phyloP scores from a whole-genome alignment of 2,888 invertebrate species.

The Orthosia gracilis region DNA sequence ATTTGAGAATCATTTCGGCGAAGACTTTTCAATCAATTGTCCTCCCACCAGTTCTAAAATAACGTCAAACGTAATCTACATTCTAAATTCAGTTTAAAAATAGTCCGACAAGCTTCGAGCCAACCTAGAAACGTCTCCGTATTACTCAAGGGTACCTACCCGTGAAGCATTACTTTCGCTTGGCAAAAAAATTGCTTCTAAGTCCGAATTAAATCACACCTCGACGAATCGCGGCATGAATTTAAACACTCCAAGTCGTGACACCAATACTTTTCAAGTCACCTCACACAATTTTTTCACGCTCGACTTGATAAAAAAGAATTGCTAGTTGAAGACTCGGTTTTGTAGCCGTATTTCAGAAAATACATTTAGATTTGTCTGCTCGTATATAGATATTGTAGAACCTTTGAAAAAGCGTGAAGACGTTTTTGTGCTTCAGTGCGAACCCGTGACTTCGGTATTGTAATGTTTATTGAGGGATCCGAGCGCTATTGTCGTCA shows the following conservation, averaged over 20 bases:
- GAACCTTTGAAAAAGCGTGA: conserved; percentile 29
- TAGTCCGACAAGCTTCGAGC: conserved; percentile 24
- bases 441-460: conserved; percentile 16
- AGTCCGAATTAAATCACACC: conserved; percentile 69
- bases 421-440: conserved; percentile 32
- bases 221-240: conserved; percentile 60
- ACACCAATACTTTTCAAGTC: conserved; percentile 56
- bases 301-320: conserved; percentile 60
- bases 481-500: conserved; percentile 22
- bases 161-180: conserved; percentile 50
- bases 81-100: conserved; percentile 53
- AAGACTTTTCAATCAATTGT: conserved; percentile 44
- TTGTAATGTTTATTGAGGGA: conserved; percentile 48
- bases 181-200: conserved; percentile 53
- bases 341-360: conserved; percentile 39
- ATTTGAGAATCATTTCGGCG: conserved; percentile 21
- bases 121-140: conserved; percentile 18
- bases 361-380: conserved; percentile 47
- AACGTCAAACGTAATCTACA: conserved; percentile 31
- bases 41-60: conserved; percentile 40
- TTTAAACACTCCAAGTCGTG: conserved; percentile 60
- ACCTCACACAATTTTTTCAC: conserved; percentile 55
- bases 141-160: conserved; percentile 47
- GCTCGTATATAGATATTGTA: conserved; percentile 29
- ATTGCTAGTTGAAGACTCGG: conserved; percentile 32